A percentile compares a stretch with the other conserved stretches of the same genome.
phyloP scores from a whole-genome alignment of 2,113 vertebrate species.

The Pogonocichla stellata region DNA sequence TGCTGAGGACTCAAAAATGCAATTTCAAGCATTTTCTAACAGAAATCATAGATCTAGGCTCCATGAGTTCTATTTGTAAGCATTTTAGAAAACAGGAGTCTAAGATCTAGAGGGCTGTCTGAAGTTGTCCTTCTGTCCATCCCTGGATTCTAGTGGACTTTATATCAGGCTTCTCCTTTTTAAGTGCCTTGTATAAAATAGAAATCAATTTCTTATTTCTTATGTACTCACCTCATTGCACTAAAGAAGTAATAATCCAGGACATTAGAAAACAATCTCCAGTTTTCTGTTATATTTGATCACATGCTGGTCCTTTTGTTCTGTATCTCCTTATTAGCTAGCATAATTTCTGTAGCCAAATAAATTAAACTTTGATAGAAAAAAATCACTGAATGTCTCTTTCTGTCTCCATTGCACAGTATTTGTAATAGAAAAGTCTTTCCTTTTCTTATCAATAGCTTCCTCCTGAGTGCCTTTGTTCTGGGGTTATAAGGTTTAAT shows the following conservation, averaged over 20 bases:
- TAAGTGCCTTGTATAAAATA: background rate
- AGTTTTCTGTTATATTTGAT: background rate
- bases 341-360: background rate
- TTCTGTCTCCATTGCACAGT: background rate
- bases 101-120: background rate
- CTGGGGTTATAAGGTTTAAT: conserved; percentile 1
- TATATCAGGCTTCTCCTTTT: background rate
- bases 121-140: background rate
- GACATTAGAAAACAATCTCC: background rate
- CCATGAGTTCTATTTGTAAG: background rate
- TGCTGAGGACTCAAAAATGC: background rate
- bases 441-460: background rate
- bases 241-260: background rate
- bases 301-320: background rate
- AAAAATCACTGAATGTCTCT: background rate
- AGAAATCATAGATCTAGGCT: background rate
- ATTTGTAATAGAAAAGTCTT: background rate
- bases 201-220: background rate
- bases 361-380: background rate
- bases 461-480: background rate
- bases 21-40: background rate
- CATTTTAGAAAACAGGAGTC: background rate
- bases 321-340: background rate
- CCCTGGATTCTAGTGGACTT: background rate
- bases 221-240: background rate